These are phyloP conservation scores for Cerastis leucographa DNA, from an alignment of 2,888 invertebrate species.

Conservation along the genomic window DNA sequence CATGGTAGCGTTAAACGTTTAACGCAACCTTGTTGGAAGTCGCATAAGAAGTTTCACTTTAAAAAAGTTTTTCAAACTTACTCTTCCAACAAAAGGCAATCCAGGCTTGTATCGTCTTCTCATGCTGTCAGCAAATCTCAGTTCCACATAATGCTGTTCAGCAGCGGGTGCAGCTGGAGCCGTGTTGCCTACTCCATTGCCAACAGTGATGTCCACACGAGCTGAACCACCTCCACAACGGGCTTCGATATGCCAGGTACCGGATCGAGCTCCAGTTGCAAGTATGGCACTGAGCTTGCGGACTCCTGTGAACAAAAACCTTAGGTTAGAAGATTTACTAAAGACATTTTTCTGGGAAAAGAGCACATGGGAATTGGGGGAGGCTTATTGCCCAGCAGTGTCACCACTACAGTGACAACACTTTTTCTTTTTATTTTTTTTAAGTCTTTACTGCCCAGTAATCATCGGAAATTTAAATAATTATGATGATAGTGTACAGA, in stretches of 20 bases:
- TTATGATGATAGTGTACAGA: neutral
- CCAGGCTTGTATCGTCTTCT: constrained; percentile 92
- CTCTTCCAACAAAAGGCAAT: constrained; percentile 92
- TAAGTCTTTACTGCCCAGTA: too few relatives aligned
- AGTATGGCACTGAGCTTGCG: constrained; percentile 90
- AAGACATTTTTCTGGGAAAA: neutral
- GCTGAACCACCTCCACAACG: constrained; percentile 90
- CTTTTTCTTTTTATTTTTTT: too few relatives aligned
- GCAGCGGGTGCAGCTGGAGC: constrained; percentile 91
- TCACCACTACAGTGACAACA: too few relatives aligned
- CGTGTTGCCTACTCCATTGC: constrained; percentile 80
- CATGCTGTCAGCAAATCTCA: constrained; percentile 92
- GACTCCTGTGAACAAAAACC: constrained; percentile 86
- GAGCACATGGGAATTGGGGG: too few relatives aligned
- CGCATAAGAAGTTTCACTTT: too few relatives aligned
- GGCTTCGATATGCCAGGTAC: constrained; percentile 91
- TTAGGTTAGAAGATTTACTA: neutral
- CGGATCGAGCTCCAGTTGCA: constrained; percentile 90
- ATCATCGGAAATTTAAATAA: too few relatives aligned
- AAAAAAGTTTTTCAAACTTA: constrained; percentile 76
- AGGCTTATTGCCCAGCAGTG: too few relatives aligned
- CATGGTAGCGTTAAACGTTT: too few relatives aligned
- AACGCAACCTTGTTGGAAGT: too few relatives aligned
- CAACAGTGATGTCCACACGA: constrained; percentile 90
- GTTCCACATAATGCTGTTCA: constrained; percentile 92